Evolutionary conservation across 2,797 vertebrate species (phyloP).

Genomic region (Anguilla pacifica): DNA sequence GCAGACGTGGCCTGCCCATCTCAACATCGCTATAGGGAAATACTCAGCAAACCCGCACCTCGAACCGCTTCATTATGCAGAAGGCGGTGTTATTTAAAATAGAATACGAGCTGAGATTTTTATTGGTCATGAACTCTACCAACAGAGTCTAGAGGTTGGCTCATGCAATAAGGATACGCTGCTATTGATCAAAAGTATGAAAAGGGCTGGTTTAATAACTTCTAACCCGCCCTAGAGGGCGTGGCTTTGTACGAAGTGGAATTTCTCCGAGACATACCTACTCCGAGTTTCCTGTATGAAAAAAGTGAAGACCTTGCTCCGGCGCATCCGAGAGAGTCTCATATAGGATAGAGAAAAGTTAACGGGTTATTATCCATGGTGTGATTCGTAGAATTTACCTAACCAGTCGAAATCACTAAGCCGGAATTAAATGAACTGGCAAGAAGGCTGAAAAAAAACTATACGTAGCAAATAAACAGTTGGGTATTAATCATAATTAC

Average conservation of each 20-base stretch:
- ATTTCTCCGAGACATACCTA: conserved; percentile 33
- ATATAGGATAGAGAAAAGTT: conserved; percentile 36
- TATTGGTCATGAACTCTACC: background rate
- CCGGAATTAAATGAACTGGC: conserved; percentile 15
- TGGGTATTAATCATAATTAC: background rate
- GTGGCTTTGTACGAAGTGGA: conserved; percentile 30
- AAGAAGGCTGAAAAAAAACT: conserved; percentile 17
- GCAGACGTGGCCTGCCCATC: background rate
- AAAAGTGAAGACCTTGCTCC: conserved; percentile 26
- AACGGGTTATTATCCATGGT: conserved; percentile 30
- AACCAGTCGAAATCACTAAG: conserved; percentile 12
- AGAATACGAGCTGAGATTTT: background rate
- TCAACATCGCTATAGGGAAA: background rate
- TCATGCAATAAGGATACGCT: background rate
- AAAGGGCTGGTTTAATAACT: conserved; percentile 23
- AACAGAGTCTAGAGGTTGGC: background rate
- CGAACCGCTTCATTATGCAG: background rate
- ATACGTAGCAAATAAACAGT: background rate
- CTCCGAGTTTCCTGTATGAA: conserved; percentile 35
- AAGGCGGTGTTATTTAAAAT: conserved; percentile 16
- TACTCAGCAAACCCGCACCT: background rate
- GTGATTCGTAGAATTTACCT: conserved; percentile 7
- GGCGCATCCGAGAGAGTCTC: conserved; percentile 13
- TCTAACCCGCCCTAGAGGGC: conserved; percentile 30
- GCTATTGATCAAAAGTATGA: conserved; percentile 44